Evolutionary conservation across 2,888 invertebrate genomes (phyloP), one percentile per base, ranked within the genome.

Genomic region (Macrosiphum euphorbiae): DNA sequence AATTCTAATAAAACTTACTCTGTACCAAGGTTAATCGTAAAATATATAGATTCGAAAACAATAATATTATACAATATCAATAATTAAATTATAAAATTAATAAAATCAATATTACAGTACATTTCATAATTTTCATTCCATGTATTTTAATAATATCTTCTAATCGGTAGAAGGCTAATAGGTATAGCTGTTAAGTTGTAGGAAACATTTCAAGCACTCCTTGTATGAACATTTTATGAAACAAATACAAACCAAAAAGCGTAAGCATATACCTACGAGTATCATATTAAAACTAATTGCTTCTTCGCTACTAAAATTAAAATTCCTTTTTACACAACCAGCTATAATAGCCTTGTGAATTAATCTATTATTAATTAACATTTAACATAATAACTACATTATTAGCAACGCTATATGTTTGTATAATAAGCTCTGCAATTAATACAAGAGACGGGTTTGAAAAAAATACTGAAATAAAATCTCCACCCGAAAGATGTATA

Each of bases 241-340:
- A 35, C 78, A 78, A 78, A 35, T 78, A 41, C 20, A 35, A 8
- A 0, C 35, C 78, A 78, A 35, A 35, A 8, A 78, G 35, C 35
- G 35, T 78, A 41, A 35, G 35, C 8, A 2, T 35, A 35, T 78
- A 35, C 78, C 35, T 78, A 78, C 35, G 78, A 78, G 78, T 78
- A 78, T 78, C 35, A 78, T 35, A 78, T 78, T 35, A 78, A 78
- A 78, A 41, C 20, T 78, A 78, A 78, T 78, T 78, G 20, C 78
- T 35, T 35, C 35, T 78, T 41, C 35, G 35, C 78, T 78, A 2
- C 20, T 35, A 35, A 78, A 78, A 35, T 24, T 78, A 78, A 78
- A 78, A 35, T 78, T 78, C 78, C 78, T 78, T 78, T 78, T 78
- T 78, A 78, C 78, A 78, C 78, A 78, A 35, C 78, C 35, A 78